phyloP scores from a whole-genome alignment of 2,888 invertebrate genomes.

The Drosophila nigritarsus region DNA sequence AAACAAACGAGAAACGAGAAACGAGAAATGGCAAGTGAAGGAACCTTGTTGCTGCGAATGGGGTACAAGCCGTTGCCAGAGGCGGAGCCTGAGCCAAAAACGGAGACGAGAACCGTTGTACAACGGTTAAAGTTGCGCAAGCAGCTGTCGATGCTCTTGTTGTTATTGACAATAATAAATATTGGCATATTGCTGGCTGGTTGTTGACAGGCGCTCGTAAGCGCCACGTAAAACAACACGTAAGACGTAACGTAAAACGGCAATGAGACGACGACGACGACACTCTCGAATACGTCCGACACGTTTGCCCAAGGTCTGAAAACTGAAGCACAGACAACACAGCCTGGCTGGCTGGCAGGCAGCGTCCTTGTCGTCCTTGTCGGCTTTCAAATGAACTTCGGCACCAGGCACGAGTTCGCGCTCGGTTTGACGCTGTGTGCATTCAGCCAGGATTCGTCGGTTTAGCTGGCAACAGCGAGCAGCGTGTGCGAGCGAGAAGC shows the following conservation, averaged over 20 bases:
- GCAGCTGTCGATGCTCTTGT: constrained; percentile 38
- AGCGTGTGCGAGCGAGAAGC: constrained; percentile 60
- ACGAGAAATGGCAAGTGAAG: constrained; percentile 38
- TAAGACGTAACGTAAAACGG: constrained; percentile 66
- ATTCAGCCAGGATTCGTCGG: constrained; percentile 77
- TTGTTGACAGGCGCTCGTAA: constrained; percentile 30
- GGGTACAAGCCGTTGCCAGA: constrained; percentile 11
- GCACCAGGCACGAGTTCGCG: constrained; percentile 21
- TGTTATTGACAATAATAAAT: constrained; percentile 68
- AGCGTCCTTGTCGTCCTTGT: constrained; percentile 18
- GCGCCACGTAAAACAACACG: constrained; percentile 47
- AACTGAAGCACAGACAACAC: constrained; percentile 68
- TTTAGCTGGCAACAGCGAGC: constrained; percentile 47
- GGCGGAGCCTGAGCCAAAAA: neutral
- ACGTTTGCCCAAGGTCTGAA: constrained; percentile 82
- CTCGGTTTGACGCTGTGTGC: constrained; percentile 48
- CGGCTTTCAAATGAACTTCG: constrained; percentile 20
- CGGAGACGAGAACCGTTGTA: neutral
- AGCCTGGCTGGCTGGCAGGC: constrained; percentile 18
- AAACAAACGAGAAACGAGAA: constrained; percentile 64
- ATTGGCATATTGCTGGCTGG: constrained; percentile 61
- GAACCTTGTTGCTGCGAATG: constrained; percentile 60
- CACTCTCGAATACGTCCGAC: constrained; percentile 68
- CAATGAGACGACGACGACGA: constrained; percentile 26
- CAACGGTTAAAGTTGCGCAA: constrained; percentile 11